Base-by-base conservation (phyloP, 2,888 invertebrate species). In the Cryptocephalus moraei region DNA sequence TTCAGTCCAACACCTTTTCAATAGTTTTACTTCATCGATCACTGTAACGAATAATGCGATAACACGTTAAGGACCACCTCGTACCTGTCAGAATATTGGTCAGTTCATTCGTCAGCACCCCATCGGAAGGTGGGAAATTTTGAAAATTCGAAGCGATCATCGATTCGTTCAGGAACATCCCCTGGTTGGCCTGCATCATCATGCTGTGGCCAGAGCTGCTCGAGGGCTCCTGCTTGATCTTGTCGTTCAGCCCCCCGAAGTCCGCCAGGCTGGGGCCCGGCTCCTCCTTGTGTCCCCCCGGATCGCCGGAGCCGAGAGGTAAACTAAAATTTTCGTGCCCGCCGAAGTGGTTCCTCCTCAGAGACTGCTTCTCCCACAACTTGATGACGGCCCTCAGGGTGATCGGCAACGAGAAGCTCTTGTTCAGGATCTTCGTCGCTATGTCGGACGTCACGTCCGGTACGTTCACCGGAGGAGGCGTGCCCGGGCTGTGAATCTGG, bases 321-420 rank as follows among this genome's bases (percentile, higher is more conserved):
- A 79, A 77, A 72, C 77, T 83, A 63, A 63, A 62, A 55, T 77
- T 76, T 66, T 76, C 76, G 50, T 75, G 74, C 42, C 65, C 67
- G 51, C 79, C 77, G 45, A 77, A 75, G 32, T 69, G 68, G 46
- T 67, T 66, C 46, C 70, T 65, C 47, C 70, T 63, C 10, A 79
- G 71, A 32, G 79, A 77, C 59, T 87, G 86, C 9, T 83, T 79
- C 60, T 90, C 86, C 90, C 91, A 91, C 46, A 82, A 79, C 63
- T 86, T 84, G n/a, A 94, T 81, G 2, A 95, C 76, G 1, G 91
- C 81, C 52, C 94, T 78, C 72, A 94, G 80, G 8, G 91, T 91
- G 10, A 60, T 51, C 40, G 59, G 54, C 39, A 94, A 43, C 9
- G 52, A 52, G 33, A 55, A 46, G 33, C 42, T 32, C 32, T 86